Conservation (phyloP, 2,113 vertebrate species). For the Phalacrocorax pelagicus region DNA sequence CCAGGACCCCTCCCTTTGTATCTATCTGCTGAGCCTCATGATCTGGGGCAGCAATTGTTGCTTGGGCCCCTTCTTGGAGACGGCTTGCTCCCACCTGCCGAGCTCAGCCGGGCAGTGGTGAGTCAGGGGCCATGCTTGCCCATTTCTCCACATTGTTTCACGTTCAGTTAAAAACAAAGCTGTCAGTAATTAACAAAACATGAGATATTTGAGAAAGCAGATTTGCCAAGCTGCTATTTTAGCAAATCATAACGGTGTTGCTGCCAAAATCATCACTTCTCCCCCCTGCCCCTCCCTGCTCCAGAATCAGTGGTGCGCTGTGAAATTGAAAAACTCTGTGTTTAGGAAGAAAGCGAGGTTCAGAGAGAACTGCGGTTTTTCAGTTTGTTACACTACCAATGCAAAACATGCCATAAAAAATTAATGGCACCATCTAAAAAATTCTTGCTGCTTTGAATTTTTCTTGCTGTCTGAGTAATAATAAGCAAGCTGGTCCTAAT, state of each 20-base stretch:
- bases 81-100: slow-evolving; percentile 62
- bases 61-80: slow-evolving; percentile 40
- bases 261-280: slow-evolving; percentile 72
- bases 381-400: slow-evolving; percentile 5
- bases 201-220: slow-evolving; percentile 72
- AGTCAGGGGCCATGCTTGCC: slow-evolving; percentile 60
- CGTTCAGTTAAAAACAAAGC: slow-evolving; percentile 74
- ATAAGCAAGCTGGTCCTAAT: not conserved
- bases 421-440: slow-evolving; percentile 9
- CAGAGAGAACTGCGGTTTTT: slow-evolving; percentile 44
- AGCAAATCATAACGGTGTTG: slow-evolving; percentile 49
- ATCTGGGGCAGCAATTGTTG: slow-evolving; percentile 14
- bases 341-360: slow-evolving; percentile 64
- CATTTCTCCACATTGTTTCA: slow-evolving; percentile 67
- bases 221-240: slow-evolving; percentile 73
- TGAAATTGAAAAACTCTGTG: slow-evolving; percentile 44
- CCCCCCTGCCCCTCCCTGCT: not conserved
- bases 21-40: not conserved
- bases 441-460: not conserved
- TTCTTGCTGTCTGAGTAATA: not conserved
- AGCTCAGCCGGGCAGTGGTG: slow-evolving; percentile 53
- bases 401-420: slow-evolving; percentile 59
- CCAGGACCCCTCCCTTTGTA: not conserved
- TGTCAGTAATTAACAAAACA: slow-evolving; percentile 76
- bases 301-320: slow-evolving; percentile 26